Conservation (phyloP, 2,888 invertebrate species). For the Endotricha flammealis region DNA sequence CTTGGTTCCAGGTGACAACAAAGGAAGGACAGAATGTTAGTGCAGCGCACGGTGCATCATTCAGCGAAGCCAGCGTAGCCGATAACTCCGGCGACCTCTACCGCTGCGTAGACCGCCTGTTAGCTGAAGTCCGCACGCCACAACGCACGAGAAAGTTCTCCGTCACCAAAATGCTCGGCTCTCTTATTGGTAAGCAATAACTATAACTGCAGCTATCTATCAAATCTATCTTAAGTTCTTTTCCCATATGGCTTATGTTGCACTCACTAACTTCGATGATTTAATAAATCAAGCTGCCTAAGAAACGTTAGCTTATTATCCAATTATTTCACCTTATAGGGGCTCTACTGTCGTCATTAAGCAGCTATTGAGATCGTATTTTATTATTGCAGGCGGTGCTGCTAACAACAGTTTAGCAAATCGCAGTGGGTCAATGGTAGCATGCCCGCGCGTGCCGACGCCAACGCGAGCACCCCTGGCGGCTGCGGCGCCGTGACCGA, state of each 20-base stretch:
- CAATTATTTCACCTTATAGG: no score
- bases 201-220: no score
- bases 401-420: slow-evolving; percentile 50
- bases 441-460: slow-evolving; percentile 82
- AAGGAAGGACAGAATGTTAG: slow-evolving; percentile 84
- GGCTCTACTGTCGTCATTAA: slow-evolving; percentile 2
- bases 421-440: slow-evolving; percentile 71
- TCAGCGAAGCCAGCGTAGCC: slow-evolving; percentile 89
- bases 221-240: no score
- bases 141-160: slow-evolving; percentile 85
- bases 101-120: slow-evolving; percentile 83
- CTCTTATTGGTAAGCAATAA: slow-evolving; percentile 80
- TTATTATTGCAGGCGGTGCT: slow-evolving; percentile 46
- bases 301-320: no score
- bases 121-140: slow-evolving; percentile 81
- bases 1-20: slow-evolving; percentile 79
- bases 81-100: slow-evolving; percentile 87
- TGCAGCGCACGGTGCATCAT: slow-evolving; percentile 83
- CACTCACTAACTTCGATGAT: no score
- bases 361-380: background rate
- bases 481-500: slow-evolving; percentile 72
- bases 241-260: no score
- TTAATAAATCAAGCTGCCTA: no score
- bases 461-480: slow-evolving; percentile 62
- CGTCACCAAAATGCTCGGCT: slow-evolving; percentile 88